phyloP scores from a whole-genome alignment of 2,888 invertebrate genomes.

The Apoda limacodes region DNA sequence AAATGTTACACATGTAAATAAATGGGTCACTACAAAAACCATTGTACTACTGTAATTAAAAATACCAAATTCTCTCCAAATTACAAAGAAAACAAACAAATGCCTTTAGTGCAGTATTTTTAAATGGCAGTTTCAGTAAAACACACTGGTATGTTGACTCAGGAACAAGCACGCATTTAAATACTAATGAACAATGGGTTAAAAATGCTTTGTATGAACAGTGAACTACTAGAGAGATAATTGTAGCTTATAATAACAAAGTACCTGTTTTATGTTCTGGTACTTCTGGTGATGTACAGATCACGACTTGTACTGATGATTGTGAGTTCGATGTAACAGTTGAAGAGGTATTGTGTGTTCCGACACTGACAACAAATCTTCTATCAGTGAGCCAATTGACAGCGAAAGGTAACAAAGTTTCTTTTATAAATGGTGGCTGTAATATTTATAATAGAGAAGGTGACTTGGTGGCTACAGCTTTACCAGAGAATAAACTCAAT shows the following conservation, averaged over 20 bases:
- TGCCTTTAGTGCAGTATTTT: slow-evolving; percentile 15
- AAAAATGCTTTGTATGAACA: slow-evolving; percentile 1
- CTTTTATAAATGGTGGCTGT: slow-evolving; percentile 8
- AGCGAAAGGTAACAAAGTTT: slow-evolving; percentile 10
- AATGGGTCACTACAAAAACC: slow-evolving; percentile 5
- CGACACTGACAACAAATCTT: slow-evolving; percentile 12
- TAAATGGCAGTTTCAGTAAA: slow-evolving; percentile 12
- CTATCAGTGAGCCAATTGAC: slow-evolving; percentile 15
- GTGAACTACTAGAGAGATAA: slow-evolving; percentile 10
- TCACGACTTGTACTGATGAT: slow-evolving; percentile 6
- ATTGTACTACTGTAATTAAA: slow-evolving; percentile 1
- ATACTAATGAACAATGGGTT: slow-evolving; percentile 8
- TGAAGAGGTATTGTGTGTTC: slow-evolving; percentile 12
- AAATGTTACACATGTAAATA: slow-evolving; percentile 6
- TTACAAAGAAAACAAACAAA: slow-evolving; percentile 5
- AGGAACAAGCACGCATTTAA: slow-evolving; percentile 14
- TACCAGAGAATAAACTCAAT: slow-evolving; percentile 8
- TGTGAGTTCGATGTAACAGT: slow-evolving; percentile 10
- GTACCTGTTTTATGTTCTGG: slow-evolving; percentile 11
- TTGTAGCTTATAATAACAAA: slow-evolving; percentile 14
- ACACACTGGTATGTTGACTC: slow-evolving; percentile 16
- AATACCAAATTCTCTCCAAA: too few species aligned
- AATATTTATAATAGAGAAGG: slow-evolving; percentile 1
- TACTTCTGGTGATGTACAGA: slow-evolving; percentile 14
- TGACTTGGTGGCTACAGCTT: slow-evolving; percentile 9